These are phyloP conservation scores for Columba livia DNA, from an alignment of 2,113 vertebrate genomes.

Conservation along the genomic window DNA sequence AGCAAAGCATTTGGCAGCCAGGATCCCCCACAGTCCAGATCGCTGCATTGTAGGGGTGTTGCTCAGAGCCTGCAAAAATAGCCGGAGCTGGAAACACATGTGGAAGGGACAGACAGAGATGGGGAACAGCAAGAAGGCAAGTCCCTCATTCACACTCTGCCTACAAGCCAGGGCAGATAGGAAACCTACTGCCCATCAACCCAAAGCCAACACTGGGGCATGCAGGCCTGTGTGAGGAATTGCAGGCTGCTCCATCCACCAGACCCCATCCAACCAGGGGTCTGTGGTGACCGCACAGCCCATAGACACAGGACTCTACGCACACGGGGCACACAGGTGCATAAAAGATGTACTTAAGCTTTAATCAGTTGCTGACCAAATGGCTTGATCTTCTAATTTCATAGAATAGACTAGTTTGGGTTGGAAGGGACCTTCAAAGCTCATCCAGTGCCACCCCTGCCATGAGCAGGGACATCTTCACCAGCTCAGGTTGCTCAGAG, in stretches of 20 bases:
- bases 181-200: not conserved
- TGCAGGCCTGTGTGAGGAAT: not conserved
- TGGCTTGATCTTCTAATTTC: not conserved
- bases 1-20: not conserved
- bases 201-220: not conserved
- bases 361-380: not conserved
- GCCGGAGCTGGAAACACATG: accelerated
- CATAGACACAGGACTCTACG: accelerated
- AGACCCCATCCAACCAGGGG: not conserved
- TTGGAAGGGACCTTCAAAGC: too few relatives aligned
- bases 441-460: too few relatives aligned
- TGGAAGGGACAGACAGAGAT: accelerated
- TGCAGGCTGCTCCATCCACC: not conserved
- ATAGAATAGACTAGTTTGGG: too few relatives aligned
- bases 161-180: accelerated
- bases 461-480: too few relatives aligned
- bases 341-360: not conserved
- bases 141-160: not conserved
- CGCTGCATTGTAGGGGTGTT: accelerated
- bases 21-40: accelerated
- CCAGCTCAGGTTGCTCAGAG: too few relatives aligned
- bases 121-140: not conserved
- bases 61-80: not conserved
- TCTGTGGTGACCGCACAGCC: not conserved
- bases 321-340: accelerated